Evolutionary conservation across 1,140 invertebrate genomes (phyloP).

Genomic region (Liolophura sinensis): DNA sequence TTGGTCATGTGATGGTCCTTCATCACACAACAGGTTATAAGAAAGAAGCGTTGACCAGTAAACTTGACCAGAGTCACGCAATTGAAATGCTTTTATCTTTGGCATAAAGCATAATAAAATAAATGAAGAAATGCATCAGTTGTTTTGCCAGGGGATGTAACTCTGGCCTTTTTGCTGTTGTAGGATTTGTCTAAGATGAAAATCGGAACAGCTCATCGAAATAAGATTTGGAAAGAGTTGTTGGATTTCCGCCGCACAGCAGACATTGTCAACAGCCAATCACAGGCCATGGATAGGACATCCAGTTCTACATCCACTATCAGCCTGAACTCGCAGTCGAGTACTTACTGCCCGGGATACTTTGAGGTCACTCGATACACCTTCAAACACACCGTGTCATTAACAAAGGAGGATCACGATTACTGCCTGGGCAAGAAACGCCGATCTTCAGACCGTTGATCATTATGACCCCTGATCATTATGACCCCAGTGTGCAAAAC

Average conservation of each 20-base stretch:
- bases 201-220: constrained; percentile 47
- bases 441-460: no score
- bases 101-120: no score
- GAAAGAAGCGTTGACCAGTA: no score
- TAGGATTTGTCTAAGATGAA: constrained; percentile 53
- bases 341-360: constrained; percentile 43
- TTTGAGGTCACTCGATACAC: constrained; percentile 53
- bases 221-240: constrained; percentile 52
- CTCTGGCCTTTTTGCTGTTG: constrained; percentile 10
- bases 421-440: no score
- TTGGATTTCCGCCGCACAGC: constrained; percentile 34
- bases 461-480: no score
- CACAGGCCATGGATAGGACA: constrained; percentile 27
- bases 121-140: background rate
- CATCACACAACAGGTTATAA: no score
- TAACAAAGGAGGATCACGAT: constrained; percentile 12
- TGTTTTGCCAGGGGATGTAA: background rate
- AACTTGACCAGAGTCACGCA: no score
- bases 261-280: constrained; percentile 15
- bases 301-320: constrained; percentile 14
- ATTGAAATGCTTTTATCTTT: no score
- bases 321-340: constrained; percentile 24
- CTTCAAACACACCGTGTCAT: constrained; percentile 51
- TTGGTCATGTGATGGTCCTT: no score
- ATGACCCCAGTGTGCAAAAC: no score